phyloP scores from a whole-genome alignment of 2,797 vertebrate genomes.

The Sebastes trivittatus region DNA sequence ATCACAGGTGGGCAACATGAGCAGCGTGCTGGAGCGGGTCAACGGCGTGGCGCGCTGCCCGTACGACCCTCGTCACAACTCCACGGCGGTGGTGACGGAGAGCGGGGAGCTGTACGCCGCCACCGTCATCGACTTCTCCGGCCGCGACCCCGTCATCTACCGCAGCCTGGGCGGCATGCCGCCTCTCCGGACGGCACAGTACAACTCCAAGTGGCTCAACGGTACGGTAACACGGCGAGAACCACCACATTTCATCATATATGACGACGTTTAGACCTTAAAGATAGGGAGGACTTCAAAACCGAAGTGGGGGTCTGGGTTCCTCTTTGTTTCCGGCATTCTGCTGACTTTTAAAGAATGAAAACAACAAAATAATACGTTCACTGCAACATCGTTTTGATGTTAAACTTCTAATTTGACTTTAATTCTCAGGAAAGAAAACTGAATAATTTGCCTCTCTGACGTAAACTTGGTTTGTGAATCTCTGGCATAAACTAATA shows the following conservation, averaged over 20 bases:
- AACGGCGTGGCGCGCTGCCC: slow-evolving; percentile 97
- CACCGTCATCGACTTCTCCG: slow-evolving; percentile 98
- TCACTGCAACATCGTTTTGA: too few species aligned
- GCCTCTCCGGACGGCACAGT: slow-evolving; percentile 94
- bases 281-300: too few species aligned
- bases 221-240: slow-evolving; percentile 75
- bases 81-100: slow-evolving; percentile 95
- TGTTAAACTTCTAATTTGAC: too few species aligned
- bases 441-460: too few species aligned
- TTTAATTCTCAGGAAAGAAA: too few species aligned
- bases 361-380: too few species aligned
- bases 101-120: slow-evolving; percentile 96
- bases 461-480: too few species aligned
- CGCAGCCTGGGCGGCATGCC: slow-evolving; percentile 96
- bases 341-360: too few species aligned
- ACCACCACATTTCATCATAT: background rate
- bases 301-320: rapidly evolving
- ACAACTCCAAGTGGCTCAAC: slow-evolving; percentile 99
- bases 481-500: too few species aligned
- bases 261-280: too few species aligned
- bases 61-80: slow-evolving; percentile 97
- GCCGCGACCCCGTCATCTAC: slow-evolving; percentile 97
- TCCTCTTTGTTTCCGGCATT: too few species aligned
- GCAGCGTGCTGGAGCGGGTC: slow-evolving; percentile 90
- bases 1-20: slow-evolving; percentile 92